Evolutionary conservation across 2,797 vertebrate species (phyloP).

Genomic region (Apogon talboti): DNA sequence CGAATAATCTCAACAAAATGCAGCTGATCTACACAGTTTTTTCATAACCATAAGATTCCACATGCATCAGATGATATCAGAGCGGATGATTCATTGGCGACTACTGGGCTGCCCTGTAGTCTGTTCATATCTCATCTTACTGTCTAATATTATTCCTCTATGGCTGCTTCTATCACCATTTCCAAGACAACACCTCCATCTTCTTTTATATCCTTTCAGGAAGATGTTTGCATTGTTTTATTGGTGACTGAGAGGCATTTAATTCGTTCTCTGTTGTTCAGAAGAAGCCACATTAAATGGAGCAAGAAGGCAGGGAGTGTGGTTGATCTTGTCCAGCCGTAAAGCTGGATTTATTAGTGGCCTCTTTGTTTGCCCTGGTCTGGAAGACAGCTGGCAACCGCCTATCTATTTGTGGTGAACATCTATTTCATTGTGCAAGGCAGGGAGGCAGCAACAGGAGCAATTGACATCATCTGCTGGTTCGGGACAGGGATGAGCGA

Average conservation of each 20-base stretch:
- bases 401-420: conserved; percentile 80
- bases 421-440: conserved; percentile 80
- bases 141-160: conserved; percentile 59
- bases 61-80: conserved; percentile 72
- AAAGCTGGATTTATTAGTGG: conserved; percentile 87
- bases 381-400: conserved; percentile 86
- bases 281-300: conserved; percentile 81
- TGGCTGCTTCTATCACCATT: conserved; percentile 67
- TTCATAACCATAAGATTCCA: conserved; percentile 45
- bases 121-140: conserved; percentile 71
- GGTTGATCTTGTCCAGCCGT: conserved; percentile 81
- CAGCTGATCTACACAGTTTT: conserved; percentile 37
- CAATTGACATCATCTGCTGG: conserved; percentile 80
- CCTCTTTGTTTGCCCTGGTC: conserved; percentile 83
- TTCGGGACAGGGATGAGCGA: conserved; percentile 79
- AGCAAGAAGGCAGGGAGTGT: conserved; percentile 77
- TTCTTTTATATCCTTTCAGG: conserved; percentile 77
- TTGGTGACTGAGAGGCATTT: conserved; percentile 81
- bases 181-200: conserved; percentile 76
- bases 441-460: conserved; percentile 71
- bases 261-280: conserved; percentile 73
- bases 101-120: conserved; percentile 45
- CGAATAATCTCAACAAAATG: conserved; percentile 44
- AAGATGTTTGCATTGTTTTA: conserved; percentile 84
- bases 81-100: conserved; percentile 60